Evolutionary conservation across 2,888 invertebrate genomes (phyloP).

Genomic region (Acanthopleura granulata): DNA sequence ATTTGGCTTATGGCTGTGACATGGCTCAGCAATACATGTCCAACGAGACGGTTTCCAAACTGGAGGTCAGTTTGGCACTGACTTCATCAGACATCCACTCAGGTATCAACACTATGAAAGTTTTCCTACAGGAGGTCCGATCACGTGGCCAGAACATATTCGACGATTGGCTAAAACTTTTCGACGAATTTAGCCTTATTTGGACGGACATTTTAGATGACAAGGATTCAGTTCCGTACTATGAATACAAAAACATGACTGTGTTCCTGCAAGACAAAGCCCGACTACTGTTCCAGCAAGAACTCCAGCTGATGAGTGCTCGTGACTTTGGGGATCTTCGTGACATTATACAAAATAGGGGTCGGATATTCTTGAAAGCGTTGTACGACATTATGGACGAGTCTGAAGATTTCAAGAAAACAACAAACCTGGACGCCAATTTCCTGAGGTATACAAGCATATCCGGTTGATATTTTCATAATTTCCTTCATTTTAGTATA

Average conservation of each 20-base stretch:
- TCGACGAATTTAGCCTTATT: conserved; percentile 32
- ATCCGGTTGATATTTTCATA: too few relatives aligned
- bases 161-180: conserved; percentile 43
- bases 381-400: conserved; percentile 35
- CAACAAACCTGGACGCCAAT: conserved; percentile 39
- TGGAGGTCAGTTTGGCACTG: conserved; percentile 35
- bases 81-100: conserved; percentile 36
- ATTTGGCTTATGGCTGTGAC: conserved; percentile 29
- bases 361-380: conserved; percentile 39
- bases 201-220: conserved; percentile 48
- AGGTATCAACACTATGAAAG: conserved; percentile 33
- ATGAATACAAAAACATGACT: conserved; percentile 39
- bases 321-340: conserved; percentile 39
- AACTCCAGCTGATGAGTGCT: conserved; percentile 12
- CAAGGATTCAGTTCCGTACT: conserved; percentile 45
- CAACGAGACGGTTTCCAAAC: conserved; percentile 30
- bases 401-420: conserved; percentile 34
- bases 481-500: too few relatives aligned
- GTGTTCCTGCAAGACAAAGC: conserved; percentile 33
- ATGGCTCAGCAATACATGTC: conserved; percentile 32
- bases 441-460: conserved; percentile 37
- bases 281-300: conserved; percentile 30
- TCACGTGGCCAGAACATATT: conserved; percentile 47
- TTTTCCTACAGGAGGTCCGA: conserved; percentile 48
- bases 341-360: conserved; percentile 36